Evolutionary conservation across 2,113 vertebrate genomes (phyloP).

Genomic region (Lepisosteus osseus): DNA sequence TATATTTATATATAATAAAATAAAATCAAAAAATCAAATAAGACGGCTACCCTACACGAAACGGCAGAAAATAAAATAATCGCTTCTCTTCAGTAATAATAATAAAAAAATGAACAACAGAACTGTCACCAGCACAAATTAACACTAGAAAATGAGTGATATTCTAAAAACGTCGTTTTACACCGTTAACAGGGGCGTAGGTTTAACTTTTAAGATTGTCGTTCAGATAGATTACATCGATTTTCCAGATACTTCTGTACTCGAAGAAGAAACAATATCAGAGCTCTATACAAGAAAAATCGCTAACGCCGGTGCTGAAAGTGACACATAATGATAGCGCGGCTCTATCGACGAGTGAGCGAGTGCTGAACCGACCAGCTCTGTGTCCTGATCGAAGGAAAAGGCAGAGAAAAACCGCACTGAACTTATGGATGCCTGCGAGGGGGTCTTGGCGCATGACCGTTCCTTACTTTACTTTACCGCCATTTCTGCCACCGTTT

Average conservation of each 20-base stretch:
- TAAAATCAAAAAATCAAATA: conserved; percentile 64
- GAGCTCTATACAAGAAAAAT: conserved; percentile 25
- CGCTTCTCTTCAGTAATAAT: conserved; percentile 55
- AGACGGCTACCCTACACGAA: conserved; percentile 72
- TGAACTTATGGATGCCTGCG: too few species aligned
- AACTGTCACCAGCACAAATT: conserved; percentile 87
- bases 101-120: conserved; percentile 76
- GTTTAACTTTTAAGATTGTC: conserved; percentile 58
- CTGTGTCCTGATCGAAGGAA: too few species aligned
- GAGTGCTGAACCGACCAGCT: conserved; percentile 17
- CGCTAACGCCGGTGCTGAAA: neutral
- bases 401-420: too few species aligned
- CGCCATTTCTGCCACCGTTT: too few species aligned
- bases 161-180: conserved; percentile 73
- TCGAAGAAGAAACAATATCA: conserved; percentile 16
- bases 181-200: conserved; percentile 66
- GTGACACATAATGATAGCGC: neutral
- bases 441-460: too few species aligned
- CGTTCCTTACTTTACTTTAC: too few species aligned
- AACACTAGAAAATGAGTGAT: conserved; percentile 80
- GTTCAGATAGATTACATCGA: conserved; percentile 49
- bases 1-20: conserved; percentile 73
- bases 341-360: conserved; percentile 22
- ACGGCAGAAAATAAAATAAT: conserved; percentile 60
- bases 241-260: conserved; percentile 36